phyloP scores from a whole-genome alignment of 2,797 vertebrate species.

The Meda fulgida region DNA sequence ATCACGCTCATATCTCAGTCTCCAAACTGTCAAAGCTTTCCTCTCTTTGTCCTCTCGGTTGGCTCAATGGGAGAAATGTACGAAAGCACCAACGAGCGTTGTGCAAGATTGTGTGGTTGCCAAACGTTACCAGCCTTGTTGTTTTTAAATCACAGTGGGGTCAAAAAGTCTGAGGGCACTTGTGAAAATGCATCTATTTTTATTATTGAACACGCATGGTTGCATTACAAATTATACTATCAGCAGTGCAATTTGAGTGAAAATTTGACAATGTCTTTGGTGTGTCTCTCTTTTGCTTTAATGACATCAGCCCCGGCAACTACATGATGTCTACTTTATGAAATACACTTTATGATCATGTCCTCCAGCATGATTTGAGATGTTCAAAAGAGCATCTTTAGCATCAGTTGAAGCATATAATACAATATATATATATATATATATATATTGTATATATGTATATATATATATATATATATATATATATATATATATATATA shows the following conservation, averaged over 20 bases:
- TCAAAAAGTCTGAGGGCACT: not conserved
- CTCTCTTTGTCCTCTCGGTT: conserved; percentile 63
- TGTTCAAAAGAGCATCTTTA: too few relatives aligned
- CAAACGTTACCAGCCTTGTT: conserved; percentile 31
- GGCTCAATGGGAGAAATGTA: not conserved
- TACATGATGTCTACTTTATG: too few relatives aligned
- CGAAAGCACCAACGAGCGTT: not conserved
- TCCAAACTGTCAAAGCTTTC: conserved; percentile 61
- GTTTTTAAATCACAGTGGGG: conserved; percentile 33
- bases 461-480: too few relatives aligned
- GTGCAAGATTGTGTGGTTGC: conserved; percentile 1
- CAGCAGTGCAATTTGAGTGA: not conserved
- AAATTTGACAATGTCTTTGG: not conserved
- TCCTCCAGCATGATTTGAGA: too few relatives aligned
- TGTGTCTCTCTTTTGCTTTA: not conserved
- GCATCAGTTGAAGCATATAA: too few relatives aligned
- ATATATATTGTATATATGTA: too few relatives aligned
- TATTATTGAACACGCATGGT: not conserved
- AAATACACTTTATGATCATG: too few relatives aligned
- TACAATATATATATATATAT: too few relatives aligned
- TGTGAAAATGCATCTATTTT: not conserved
- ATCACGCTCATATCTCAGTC: conserved; percentile 60
- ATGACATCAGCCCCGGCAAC: not conserved
- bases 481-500: too few relatives aligned
- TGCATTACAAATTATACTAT: too few relatives aligned